Evolutionary conservation across 2,113 vertebrate genomes (phyloP), one percentile per base, ranked within the genome.

Genomic region (Helogale parvula): DNA sequence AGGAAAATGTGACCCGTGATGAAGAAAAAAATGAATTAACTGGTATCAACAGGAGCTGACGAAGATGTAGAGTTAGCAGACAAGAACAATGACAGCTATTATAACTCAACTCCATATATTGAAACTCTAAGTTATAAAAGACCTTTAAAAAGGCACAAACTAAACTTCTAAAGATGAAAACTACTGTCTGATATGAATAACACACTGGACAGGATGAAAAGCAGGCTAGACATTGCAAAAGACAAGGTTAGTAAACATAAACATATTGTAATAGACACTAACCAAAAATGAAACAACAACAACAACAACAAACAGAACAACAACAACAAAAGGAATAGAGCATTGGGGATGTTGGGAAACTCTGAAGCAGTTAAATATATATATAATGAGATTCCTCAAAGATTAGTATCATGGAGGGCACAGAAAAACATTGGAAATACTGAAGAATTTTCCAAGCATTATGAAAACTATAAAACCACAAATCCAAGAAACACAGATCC

Each of bases 101-200:
- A 45, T 41, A 88, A 83, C 17, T 87, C 52, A 60, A 52, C 31
- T 65, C 23, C 33, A 35, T 31, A 65, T 50, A 13, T 88, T 88
- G 23, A 86, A 90, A 71, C 82, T 23, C 54, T 63, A 57, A 84
- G 45, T 47, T 31, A 57, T 25, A 79, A 7, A 86, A 86, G 38
- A 52, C 15, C n/a, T 41, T 47, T 47, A 25, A 74, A 72, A 93
- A 63, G 35, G 16, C 4, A 90, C 27, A 66, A 86, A 69, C 60
- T 23, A 93, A 80, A 93, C 47, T 90, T 93, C 33, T 79, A 93
- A 80, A 52, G 57, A 87, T 69, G 13, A 87, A 86, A 93, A 82
- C 21, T n/a, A 82, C 38, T 68, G 17, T 63, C 57, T 77, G 47
- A 69, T 19, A 35, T 90, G 23, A 82, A 69, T 74, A 63, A 50